These are phyloP conservation scores for Sarotherodon lohbergeri DNA, from an alignment of 2,113 vertebrate species.

Conservation along the genomic window DNA sequence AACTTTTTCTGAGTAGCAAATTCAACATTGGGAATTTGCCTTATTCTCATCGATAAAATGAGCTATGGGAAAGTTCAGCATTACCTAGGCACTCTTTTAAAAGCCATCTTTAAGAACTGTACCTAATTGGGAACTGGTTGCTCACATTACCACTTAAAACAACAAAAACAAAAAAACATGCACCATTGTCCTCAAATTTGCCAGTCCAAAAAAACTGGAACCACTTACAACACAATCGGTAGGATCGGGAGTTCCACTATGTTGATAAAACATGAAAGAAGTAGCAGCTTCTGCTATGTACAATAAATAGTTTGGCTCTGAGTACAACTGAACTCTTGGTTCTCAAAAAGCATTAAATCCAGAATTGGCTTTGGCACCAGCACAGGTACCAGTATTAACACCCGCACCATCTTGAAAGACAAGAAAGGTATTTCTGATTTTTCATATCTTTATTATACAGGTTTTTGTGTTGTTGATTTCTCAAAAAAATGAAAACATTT, in stretches of 20 bases:
- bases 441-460: not conserved
- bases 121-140: not conserved
- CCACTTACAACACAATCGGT: not conserved
- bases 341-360: not conserved
- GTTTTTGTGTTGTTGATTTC: not conserved
- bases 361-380: not conserved
- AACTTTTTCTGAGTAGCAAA: not conserved
- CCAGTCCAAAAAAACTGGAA: not conserved
- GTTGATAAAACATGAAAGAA: not conserved
- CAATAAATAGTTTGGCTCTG: not conserved
- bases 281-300: not conserved
- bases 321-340: not conserved
- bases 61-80: not conserved
- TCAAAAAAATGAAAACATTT: accelerated
- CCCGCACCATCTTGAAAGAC: not conserved
- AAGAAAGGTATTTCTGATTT: not conserved
- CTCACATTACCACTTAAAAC: not conserved
- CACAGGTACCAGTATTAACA: not conserved
- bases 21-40: not conserved
- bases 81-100: not conserved
- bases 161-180: not conserved
- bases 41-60: not conserved
- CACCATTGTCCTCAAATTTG: not conserved
- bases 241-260: not conserved
- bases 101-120: not conserved